Conservation (phyloP, 2,888 invertebrate species). For the Tetramorium bicarinatum region DNA sequence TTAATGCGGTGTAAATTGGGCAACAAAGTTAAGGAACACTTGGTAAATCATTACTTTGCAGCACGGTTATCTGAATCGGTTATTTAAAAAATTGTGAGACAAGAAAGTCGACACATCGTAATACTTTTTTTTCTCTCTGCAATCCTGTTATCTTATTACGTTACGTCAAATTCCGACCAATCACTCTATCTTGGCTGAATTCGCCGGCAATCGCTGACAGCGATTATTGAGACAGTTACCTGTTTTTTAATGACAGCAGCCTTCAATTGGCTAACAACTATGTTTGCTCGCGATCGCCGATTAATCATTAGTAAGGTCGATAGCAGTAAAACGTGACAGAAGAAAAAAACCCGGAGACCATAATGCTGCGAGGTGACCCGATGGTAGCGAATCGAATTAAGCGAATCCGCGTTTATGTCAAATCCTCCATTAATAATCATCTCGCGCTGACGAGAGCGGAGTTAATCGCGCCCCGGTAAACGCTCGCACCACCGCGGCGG, state of each 20-base stretch:
- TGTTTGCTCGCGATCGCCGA: conserved; percentile 1
- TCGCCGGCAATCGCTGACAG: background rate
- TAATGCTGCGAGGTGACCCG: background rate
- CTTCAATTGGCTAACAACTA: background rate
- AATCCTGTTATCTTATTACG: background rate
- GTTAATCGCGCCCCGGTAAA: conserved; percentile 1
- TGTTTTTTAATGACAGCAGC: background rate
- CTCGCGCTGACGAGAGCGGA: background rate
- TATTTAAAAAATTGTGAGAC: background rate
- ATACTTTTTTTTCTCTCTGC: background rate
- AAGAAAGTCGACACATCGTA: background rate
- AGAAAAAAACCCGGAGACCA: background rate
- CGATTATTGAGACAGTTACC: background rate
- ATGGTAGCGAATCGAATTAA: conserved; percentile 20
- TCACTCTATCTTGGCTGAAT: background rate
- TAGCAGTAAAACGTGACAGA: background rate
- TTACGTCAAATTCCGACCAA: background rate
- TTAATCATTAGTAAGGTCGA: conserved; percentile 1
- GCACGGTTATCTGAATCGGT: background rate
- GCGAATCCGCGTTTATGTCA: background rate
- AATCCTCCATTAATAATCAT: conserved; percentile 15
- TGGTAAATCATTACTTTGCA: background rate
- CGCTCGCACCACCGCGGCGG: background rate
- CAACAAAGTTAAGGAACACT: background rate
- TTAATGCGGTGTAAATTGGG: background rate